Evolutionary conservation across 1,140 invertebrate species (phyloP).

Genomic region (Trissolcus basalis): DNA sequence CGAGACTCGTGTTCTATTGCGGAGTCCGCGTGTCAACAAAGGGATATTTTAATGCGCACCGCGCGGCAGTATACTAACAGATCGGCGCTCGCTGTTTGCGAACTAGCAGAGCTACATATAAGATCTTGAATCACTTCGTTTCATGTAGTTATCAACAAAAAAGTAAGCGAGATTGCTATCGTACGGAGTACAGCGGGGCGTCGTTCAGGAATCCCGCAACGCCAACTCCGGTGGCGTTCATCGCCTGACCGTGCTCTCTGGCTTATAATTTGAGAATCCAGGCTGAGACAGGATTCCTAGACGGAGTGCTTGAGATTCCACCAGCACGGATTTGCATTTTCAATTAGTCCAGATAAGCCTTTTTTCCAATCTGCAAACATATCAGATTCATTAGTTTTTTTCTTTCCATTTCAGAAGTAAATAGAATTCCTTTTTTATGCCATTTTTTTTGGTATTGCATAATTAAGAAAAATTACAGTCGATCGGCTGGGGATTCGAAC

Average conservation of each 20-base stretch:
- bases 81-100: slow-evolving; percentile 35
- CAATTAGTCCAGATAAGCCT: slow-evolving; percentile 13
- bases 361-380: no score
- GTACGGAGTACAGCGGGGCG: slow-evolving; percentile 30
- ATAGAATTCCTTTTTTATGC: no score
- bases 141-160: slow-evolving; percentile 49
- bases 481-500: no score
- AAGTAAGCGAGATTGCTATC: slow-evolving; percentile 39
- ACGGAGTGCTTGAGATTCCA: slow-evolving; percentile 43
- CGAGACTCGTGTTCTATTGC: no score
- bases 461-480: neutral
- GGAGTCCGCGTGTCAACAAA: slow-evolving; percentile 22
- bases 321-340: slow-evolving; percentile 25
- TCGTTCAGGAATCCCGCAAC: slow-evolving; percentile 47
- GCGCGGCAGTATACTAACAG: slow-evolving; percentile 27
- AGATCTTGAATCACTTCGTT: slow-evolving; percentile 42
- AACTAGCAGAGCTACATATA: slow-evolving; percentile 34
- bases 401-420: neutral
- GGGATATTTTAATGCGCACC: slow-evolving; percentile 40
- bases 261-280: slow-evolving; percentile 49
- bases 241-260: slow-evolving; percentile 20
- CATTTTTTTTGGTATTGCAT: no score
- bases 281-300: slow-evolving; percentile 35
- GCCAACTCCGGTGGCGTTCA: slow-evolving; percentile 51
- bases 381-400: neutral